These are phyloP conservation scores for Centroberyx gerrardi DNA, from an alignment of 2,797 vertebrate species.

Conservation along the genomic window DNA sequence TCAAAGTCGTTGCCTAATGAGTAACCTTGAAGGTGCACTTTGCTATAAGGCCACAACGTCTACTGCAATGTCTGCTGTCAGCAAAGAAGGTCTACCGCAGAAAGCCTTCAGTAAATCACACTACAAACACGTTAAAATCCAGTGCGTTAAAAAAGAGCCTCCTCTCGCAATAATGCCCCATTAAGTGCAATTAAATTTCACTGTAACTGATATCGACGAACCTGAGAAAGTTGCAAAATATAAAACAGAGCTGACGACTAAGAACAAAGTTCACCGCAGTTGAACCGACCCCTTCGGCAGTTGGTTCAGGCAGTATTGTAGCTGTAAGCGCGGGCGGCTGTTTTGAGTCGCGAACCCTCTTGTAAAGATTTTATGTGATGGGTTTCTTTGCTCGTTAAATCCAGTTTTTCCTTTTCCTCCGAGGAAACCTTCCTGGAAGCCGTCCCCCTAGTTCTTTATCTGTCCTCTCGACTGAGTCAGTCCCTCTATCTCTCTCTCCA, in stretches of 20 bases:
- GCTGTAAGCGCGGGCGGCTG: conserved; percentile 22
- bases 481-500: conserved; percentile 6
- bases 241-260: not conserved
- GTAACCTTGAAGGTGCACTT: conserved; percentile 35
- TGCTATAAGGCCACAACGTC: not conserved
- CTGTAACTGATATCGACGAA: not conserved
- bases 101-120: not conserved
- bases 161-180: not conserved
- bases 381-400: conserved; percentile 29
- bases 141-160: not conserved
- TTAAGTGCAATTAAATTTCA: not conserved
- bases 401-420: conserved; percentile 6
- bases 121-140: conserved; percentile 21
- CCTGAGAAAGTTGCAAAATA: conserved; percentile 55
- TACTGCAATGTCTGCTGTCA: not conserved
- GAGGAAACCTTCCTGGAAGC: conserved; percentile 5
- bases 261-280: conserved; percentile 57
- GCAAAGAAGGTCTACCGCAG: not conserved
- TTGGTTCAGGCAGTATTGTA: conserved; percentile 4
- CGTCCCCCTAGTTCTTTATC: not conserved
- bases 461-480: conserved; percentile 20
- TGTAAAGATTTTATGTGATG: conserved; percentile 33
- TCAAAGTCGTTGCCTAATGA: conserved; percentile 30
- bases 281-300: conserved; percentile 33
- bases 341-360: conserved; percentile 31